phyloP scores from a whole-genome alignment of 2,797 vertebrate genomes.

The Aldrovandia affinis region DNA sequence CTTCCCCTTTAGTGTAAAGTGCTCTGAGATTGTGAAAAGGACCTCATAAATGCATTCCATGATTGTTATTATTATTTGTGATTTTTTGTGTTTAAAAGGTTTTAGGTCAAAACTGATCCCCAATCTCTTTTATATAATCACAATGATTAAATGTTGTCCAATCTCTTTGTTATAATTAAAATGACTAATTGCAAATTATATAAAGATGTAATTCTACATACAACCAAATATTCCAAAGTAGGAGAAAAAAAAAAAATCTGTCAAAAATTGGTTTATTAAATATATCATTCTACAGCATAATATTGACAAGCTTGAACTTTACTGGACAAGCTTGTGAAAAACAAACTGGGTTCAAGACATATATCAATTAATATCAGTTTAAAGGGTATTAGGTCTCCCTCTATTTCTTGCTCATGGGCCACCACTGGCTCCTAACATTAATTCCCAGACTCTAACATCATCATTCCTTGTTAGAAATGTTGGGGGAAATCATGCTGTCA shows the following conservation, averaged over 20 bases:
- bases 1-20: no score
- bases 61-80: no score
- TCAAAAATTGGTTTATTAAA: no score
- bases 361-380: background rate
- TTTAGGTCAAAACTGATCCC: no score
- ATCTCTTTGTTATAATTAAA: background rate
- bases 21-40: no score
- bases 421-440: background rate
- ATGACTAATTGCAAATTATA: background rate
- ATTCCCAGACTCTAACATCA: slow-evolving; percentile 1
- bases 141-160: background rate
- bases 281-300: no score
- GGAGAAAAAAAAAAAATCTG: no score
- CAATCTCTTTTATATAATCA: background rate
- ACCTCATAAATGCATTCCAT: no score
- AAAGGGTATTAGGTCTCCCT: background rate
- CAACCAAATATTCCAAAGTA: background rate
- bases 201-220: background rate
- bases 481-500: slow-evolving; percentile 3
- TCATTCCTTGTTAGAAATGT: slow-evolving; percentile 6
- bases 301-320: no score
- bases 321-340: no score
- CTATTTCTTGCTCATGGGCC: background rate
- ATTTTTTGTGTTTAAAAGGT: no score
- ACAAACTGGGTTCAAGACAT: background rate